These are phyloP conservation scores for Heliconius eleuchia DNA, from an alignment of 1,140 invertebrate genomes.

Conservation along the genomic window DNA sequence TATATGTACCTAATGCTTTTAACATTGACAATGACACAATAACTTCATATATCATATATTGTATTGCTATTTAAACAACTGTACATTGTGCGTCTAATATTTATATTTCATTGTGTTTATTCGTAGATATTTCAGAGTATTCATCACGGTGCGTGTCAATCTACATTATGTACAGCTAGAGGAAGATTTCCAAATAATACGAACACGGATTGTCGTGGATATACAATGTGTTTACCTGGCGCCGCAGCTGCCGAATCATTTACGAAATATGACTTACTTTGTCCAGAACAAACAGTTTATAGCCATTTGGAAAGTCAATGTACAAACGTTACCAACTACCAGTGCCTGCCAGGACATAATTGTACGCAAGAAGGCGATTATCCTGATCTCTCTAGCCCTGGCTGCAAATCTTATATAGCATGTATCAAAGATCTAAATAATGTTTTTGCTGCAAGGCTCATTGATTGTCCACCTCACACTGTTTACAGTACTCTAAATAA, in stretches of 20 bases:
- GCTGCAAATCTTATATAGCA: constrained; percentile 55
- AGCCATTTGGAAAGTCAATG: constrained; percentile 63
- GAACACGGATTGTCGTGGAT: constrained; percentile 56
- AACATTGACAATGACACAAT: constrained; percentile 3
- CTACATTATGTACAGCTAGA: constrained; percentile 46
- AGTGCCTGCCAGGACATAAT: constrained; percentile 53
- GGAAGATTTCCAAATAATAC: constrained; percentile 64
- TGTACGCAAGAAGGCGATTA: constrained; percentile 55
- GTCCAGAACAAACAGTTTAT: constrained; percentile 58
- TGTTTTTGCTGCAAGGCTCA: constrained; percentile 50
- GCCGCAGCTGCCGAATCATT: constrained; percentile 35
- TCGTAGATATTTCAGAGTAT: constrained; percentile 48
- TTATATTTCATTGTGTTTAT: background rate
- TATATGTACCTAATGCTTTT: background rate
- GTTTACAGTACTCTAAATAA: constrained; percentile 46
- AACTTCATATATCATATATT: background rate
- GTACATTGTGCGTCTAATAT: background rate
- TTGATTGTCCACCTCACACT: constrained; percentile 49
- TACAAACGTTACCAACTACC: constrained; percentile 60
- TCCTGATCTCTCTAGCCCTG: constrained; percentile 29
- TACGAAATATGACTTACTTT: constrained; percentile 57
- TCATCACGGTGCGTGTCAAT: constrained; percentile 39
- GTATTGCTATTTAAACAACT: background rate
- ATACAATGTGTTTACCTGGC: constrained; percentile 58
- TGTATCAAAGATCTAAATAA: constrained; percentile 55